These are phyloP conservation scores for Notechis scutatus DNA, from an alignment of 2,113 vertebrate species.

Conservation along the genomic window DNA sequence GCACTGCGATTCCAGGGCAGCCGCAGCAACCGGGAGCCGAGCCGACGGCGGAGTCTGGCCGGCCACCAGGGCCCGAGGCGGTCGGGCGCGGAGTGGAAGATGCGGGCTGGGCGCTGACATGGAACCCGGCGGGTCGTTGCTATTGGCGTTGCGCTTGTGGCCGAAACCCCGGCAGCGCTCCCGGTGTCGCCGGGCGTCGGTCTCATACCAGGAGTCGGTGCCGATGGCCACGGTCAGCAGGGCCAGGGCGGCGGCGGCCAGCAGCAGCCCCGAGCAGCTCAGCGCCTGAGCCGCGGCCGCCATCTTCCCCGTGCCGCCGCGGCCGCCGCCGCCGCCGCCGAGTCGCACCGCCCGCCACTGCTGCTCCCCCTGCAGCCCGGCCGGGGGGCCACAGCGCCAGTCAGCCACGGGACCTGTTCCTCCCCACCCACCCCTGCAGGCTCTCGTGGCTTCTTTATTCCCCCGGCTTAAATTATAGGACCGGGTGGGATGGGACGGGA, in stretches of 20 bases:
- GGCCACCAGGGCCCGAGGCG: conserved; percentile 63
- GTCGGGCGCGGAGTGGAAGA: conserved; percentile 83
- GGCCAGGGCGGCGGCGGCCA: conserved; percentile 81
- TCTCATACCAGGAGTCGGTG: conserved; percentile 91
- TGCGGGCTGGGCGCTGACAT: conserved; percentile 85
- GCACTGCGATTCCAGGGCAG: conserved; percentile 83
- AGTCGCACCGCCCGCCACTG: conserved; percentile 24
- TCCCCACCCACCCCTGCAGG: conserved; percentile 23
- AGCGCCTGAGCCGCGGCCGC: conserved; percentile 88
- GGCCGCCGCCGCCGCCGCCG: conserved; percentile 45
- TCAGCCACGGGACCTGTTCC: neutral
- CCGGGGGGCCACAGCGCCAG: conserved; percentile 21
- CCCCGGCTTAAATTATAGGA: neutral
- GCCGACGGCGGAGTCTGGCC: conserved; percentile 23
- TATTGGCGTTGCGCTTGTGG: conserved; percentile 75
- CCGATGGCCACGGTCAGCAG: conserved; percentile 86
- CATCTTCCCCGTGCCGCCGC: conserved; percentile 58
- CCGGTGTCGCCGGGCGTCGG: conserved; percentile 83
- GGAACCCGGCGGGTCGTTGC: conserved; percentile 77
- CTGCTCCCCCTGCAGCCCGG: conserved; percentile 49
- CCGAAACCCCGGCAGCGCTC: conserved; percentile 86
- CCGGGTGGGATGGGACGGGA: neutral
- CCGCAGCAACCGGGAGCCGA: conserved; percentile 65
- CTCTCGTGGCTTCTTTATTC: neutral
- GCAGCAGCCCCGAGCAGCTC: conserved; percentile 81